Evolutionary conservation across 64 coral and sea anemone species (phyloP).

Genomic region (Trachythela sp.): DNA sequence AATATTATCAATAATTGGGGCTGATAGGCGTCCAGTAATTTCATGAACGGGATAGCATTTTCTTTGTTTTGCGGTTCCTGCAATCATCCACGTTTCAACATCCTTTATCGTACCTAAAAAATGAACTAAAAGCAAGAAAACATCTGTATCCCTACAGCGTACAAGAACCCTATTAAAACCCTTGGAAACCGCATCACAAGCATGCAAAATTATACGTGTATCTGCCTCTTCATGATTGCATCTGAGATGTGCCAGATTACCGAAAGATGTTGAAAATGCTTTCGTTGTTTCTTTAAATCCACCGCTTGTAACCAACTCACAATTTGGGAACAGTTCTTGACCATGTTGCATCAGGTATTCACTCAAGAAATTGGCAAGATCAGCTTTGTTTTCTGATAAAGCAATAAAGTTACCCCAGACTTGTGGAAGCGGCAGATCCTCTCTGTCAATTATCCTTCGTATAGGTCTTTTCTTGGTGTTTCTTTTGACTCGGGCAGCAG

Average conservation of each 20-base stretch:
- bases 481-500: not conserved
- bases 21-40: not conserved
- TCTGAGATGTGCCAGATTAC: not conserved
- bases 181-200: not conserved
- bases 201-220: not conserved
- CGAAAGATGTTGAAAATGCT: not conserved
- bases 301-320: not conserved
- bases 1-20: not conserved
- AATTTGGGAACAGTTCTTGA: not conserved
- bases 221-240: not conserved
- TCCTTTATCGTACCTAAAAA: not conserved
- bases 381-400: not conserved
- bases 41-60: not conserved
- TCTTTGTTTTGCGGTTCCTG: not conserved
- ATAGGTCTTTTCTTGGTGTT: not conserved
- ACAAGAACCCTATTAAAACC: not conserved
- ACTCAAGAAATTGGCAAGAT: conserved; percentile 16
- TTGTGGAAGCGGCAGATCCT: not conserved
- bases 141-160: not conserved
- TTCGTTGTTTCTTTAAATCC: not conserved
- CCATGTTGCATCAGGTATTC: not conserved
- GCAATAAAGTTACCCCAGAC: not conserved
- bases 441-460: not conserved
- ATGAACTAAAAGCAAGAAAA: not conserved
- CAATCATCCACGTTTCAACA: conserved; percentile 11